Base-by-base conservation (phyloP, 1,140 invertebrate genomes). In the Helicoverpa armigera region DNA sequence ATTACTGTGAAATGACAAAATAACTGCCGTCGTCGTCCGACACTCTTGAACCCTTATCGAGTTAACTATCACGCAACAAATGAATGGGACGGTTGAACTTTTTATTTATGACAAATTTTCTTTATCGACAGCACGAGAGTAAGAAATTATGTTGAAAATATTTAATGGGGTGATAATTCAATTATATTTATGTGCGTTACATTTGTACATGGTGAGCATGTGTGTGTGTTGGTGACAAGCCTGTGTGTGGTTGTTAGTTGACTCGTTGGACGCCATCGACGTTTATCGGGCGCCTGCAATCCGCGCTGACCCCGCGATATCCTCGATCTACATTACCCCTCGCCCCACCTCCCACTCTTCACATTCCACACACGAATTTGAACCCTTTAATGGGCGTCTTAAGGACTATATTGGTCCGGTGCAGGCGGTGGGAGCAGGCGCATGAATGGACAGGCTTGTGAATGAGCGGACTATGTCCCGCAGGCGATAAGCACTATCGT, bases 401-500 rank as follows among this genome's bases (percentile, higher is more conserved):
- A 91, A 86, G 85, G 89, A 80, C 76, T 76, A 89, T 56, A 89
- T 91, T 91, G 50, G 82, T 50, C 18, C 56, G 85, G 18, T 13
- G 31, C 7, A 1, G 12, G 18, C 54, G 63, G 58, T 82, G 79
- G 86, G 83, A 89, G 86, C 92, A 86, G 88, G 88, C 90, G 88
- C 88, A 95, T 95, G 92, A 95, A 95, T 95, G 92, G 89, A 89
- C 86, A 86, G 88, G 88, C 89, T 94, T 91, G 89, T 95, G 94
- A 95, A 95, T 95, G 94, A 93, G 89, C 88, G 94, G 92, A 94
- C 94, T 94, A 92, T 94, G 92, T 95, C 94, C 93, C 91, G 89
- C 87, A 81, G 85, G 75, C 89, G 94, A 94, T 95, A 94, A 94
- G 92, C 90, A 88, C 89, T 94, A 94, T 94, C 93, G 90, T 86